These are phyloP conservation scores for Amniataba percoides DNA, from an alignment of 2,797 vertebrate species.

Conservation along the genomic window DNA sequence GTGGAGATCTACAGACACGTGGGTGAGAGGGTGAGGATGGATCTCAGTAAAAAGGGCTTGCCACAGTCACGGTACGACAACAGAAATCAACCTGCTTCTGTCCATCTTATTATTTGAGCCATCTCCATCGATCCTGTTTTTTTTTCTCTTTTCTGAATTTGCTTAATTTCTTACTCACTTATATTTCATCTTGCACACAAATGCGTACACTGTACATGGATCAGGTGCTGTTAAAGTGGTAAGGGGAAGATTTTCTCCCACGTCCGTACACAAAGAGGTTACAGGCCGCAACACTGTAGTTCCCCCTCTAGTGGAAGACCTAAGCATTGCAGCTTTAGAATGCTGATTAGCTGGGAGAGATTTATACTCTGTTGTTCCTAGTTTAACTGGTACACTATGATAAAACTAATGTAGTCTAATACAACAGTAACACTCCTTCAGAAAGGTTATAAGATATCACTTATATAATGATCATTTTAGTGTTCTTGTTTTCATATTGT, in stretches of 20 bases:
- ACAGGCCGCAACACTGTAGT: not conserved
- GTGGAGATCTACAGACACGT: conserved; percentile 99
- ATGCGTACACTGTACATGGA: rapidly evolving
- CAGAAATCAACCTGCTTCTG: not conserved
- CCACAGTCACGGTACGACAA: conserved; percentile 93
- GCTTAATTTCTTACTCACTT: not conserved
- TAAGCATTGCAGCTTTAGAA: conserved; percentile 11
- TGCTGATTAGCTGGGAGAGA: not conserved
- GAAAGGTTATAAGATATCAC: not conserved
- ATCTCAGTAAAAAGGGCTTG: conserved; percentile 98
- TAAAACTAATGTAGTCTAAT: not conserved
- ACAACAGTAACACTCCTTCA: not conserved
- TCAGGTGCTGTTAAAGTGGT: not conserved
- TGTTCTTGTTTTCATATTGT: no score
- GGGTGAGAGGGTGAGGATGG: conserved; percentile 96
- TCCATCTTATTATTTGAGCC: not conserved
- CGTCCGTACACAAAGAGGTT: not conserved
- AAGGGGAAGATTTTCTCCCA: not conserved
- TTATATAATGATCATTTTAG: not conserved
- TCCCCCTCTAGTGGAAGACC: conserved; percentile 36
- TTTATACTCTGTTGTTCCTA: not conserved
- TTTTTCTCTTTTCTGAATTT: conserved; percentile 1
- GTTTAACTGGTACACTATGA: not conserved
- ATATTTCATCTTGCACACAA: not conserved
- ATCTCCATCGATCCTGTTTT: not conserved